Conservation (phyloP, 92 coral and sea anemone genomes). For the Plumapathes pennacea region DNA sequence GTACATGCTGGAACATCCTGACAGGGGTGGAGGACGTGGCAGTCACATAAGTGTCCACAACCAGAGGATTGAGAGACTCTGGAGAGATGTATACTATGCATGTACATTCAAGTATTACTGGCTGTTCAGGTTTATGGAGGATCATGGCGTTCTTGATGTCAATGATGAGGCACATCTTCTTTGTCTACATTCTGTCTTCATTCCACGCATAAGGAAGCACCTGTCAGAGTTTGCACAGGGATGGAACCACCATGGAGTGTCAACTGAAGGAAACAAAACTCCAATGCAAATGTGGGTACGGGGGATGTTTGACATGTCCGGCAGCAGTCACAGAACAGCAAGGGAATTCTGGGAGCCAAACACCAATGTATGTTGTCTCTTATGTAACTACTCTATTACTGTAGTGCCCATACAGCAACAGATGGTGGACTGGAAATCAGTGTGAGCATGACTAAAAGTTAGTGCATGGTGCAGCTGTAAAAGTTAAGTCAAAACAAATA, state of each 20-base stretch:
- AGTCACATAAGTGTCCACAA: conserved; percentile 46
- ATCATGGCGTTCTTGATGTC: conserved; percentile 12
- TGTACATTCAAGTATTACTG: conserved; percentile 37
- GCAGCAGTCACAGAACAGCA: conserved; percentile 40
- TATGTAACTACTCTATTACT: neutral
- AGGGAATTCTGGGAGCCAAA: conserved; percentile 58
- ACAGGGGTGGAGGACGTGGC: conserved; percentile 43
- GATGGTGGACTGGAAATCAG: too few species aligned
- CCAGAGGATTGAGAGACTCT: conserved; percentile 38
- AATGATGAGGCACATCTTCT: conserved; percentile 31
- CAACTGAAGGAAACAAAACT: conserved; percentile 33
- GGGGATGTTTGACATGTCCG: conserved; percentile 45
- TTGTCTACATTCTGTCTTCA: conserved; percentile 47
- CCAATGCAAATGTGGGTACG: conserved; percentile 52
- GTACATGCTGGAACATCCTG: conserved; percentile 41
- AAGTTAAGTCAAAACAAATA: too few species aligned
- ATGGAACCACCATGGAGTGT: conserved; percentile 39
- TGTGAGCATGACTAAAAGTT: too few species aligned
- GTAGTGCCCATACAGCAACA: neutral
- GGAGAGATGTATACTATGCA: conserved; percentile 47
- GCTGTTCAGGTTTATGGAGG: conserved; percentile 42
- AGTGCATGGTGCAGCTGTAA: too few species aligned
- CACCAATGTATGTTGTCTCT: conserved; percentile 13
- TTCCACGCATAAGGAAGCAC: conserved; percentile 27
- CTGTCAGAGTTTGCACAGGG: conserved; percentile 44